Evolutionary conservation across 2,113 vertebrate species (phyloP).

Genomic region (Heliornis fulica): DNA sequence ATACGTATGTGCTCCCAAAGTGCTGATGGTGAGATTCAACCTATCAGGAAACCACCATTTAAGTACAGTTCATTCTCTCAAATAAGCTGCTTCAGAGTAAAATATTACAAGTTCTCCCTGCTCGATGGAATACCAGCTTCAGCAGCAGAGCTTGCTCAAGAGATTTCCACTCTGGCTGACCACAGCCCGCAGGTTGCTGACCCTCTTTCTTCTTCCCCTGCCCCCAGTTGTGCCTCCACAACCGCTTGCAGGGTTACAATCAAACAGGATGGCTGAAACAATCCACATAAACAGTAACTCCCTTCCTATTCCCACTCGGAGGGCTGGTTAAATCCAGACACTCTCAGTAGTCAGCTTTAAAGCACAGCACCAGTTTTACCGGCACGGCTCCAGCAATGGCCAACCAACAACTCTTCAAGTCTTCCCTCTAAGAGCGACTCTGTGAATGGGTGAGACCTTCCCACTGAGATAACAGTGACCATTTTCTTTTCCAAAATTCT

Average conservation of each 20-base stretch:
- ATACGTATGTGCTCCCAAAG: neutral
- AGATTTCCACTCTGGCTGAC: neutral
- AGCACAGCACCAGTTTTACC: neutral
- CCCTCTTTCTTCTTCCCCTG: neutral
- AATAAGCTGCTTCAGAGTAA: neutral
- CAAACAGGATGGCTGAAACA: accelerated
- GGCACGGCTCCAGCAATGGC: neutral
- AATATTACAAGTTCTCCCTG: neutral
- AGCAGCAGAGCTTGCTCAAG: neutral
- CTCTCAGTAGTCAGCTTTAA: neutral
- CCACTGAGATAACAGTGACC: neutral
- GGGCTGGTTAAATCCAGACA: neutral
- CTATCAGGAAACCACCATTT: neutral
- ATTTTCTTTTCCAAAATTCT: neutral
- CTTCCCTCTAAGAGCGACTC: neutral
- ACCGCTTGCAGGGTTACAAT: neutral
- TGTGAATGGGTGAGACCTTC: accelerated
- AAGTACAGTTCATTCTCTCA: neutral
- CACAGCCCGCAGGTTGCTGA: neutral
- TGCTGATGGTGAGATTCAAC: accelerated
- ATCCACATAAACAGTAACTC: neutral
- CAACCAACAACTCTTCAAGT: neutral
- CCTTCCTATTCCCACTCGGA: neutral
- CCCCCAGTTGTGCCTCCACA: neutral
- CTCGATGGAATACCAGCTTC: neutral